Evolutionary conservation across 2,797 vertebrate genomes (phyloP).

Genomic region (Macropus fuliginosus): DNA sequence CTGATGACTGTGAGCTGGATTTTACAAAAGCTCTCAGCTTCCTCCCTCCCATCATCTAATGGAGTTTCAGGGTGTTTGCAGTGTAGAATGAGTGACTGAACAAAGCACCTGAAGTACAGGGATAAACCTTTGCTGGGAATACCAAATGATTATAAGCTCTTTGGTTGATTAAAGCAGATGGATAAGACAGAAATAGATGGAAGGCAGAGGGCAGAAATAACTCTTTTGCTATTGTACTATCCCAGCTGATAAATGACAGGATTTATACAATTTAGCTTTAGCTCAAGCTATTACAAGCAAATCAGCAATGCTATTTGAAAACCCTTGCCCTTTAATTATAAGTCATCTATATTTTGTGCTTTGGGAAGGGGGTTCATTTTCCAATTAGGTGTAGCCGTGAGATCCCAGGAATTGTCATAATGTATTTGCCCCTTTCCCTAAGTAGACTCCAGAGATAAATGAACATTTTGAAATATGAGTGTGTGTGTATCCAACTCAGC

Average conservation of each 20-base stretch:
- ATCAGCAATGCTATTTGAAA: constrained; percentile 46
- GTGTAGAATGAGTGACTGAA: constrained; percentile 44
- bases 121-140: constrained; percentile 43
- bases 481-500: background rate
- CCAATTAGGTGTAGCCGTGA: constrained; percentile 9
- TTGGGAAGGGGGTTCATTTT: constrained; percentile 39
- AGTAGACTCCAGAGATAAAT: constrained; percentile 6
- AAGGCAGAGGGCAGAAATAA: background rate
- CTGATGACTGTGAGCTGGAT: constrained; percentile 26
- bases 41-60: constrained; percentile 35
- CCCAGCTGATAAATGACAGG: constrained; percentile 3
- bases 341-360: constrained; percentile 38
- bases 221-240: constrained; percentile 52
- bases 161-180: constrained; percentile 63
- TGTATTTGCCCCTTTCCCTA: background rate
- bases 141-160: constrained; percentile 55
- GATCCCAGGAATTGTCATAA: background rate
- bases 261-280: constrained; percentile 37
- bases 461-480: background rate
- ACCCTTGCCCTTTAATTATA: constrained; percentile 42
- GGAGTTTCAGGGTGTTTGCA: constrained; percentile 30
- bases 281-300: background rate
- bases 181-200: constrained; percentile 57
- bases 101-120: constrained; percentile 36
- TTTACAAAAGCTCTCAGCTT: constrained; percentile 33